Evolutionary conservation across 2,888 invertebrate species (phyloP), one percentile per base, ranked within the genome.

Genomic region (Hydraecia micacea): DNA sequence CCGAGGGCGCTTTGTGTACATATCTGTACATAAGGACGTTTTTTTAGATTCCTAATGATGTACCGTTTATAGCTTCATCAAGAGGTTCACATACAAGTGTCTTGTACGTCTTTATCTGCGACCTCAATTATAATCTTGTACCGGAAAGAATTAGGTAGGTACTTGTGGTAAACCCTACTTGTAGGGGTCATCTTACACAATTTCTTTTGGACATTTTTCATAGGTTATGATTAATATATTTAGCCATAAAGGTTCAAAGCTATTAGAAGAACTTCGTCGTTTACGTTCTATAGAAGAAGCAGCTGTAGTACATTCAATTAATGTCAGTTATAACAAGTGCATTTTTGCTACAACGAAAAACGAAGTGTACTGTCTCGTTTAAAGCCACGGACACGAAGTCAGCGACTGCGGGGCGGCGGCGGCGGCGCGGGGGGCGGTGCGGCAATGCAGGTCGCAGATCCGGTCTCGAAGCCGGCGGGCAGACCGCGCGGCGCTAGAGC

Each of bases 11-110:
- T 70, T 70, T 65, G 60, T 62, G 28, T 74, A 49, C 65, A 32
- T 32, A 32, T 32, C 2, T 32, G 32, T 32, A 32, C 32, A 32
- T 28, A 25, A 73, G 55, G n/a, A 28, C 25, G 42, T 55, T 66
- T 67, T 46, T 78, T 36, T 60, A 55, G 52, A 18, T 25, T 62
- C 60, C 39, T 60, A 84, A 84, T 75, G 73, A 79, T 62, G 79
- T 60, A 15, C 78, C 71, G 55, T 18, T 81, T 73, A 55, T n/a
- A 32, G 42, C 28, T 39, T 36, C n/a, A 52, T 46, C 39, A 15
- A 85, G 67, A 62, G 66, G n/a, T 58, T 42, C 28, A 7, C 42
- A 49, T n/a, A 69, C 67, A 71, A 55, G 60, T 74, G 52, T 46
- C 55, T 81, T 73, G 74, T 69, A 36, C 32, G 55, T 58, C 69